Evolutionary conservation across 1,140 invertebrate genomes (phyloP).

Genomic region (Aphidius gifuensis): DNA sequence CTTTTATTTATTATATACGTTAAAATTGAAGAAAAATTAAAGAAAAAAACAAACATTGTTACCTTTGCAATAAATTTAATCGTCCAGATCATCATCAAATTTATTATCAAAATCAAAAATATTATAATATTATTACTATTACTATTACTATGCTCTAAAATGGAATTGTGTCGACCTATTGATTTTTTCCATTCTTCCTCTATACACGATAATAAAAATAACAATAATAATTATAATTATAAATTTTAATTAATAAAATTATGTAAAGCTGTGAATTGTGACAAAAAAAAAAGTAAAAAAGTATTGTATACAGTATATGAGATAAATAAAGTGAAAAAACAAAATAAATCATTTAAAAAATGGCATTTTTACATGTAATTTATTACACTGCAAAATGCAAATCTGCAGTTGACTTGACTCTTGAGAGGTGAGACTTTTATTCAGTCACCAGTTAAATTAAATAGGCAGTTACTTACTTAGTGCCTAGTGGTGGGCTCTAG

Average conservation of each 20-base stretch:
- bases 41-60: not conserved
- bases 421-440: too few species aligned
- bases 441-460: too few species aligned
- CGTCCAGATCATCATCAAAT: conserved; percentile 18
- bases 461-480: too few species aligned
- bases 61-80: conserved; percentile 20
- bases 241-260: not conserved
- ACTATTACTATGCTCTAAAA: not conserved
- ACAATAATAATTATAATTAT: not conserved
- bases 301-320: too few species aligned
- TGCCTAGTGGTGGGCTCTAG: too few species aligned
- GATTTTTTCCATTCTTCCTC: not conserved
- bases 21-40: conserved; percentile 1
- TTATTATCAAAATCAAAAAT: not conserved
- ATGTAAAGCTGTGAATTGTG: not conserved
- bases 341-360: too few species aligned
- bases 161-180: not conserved
- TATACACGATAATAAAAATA: not conserved
- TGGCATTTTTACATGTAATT: too few species aligned
- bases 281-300: too few species aligned
- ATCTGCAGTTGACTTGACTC: too few species aligned
- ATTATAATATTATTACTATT: not conserved
- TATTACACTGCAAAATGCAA: too few species aligned
- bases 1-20: too few species aligned
- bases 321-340: too few species aligned